Conservation (phyloP, 2,113 vertebrate genomes). For the Hiodon tergisus region DNA sequence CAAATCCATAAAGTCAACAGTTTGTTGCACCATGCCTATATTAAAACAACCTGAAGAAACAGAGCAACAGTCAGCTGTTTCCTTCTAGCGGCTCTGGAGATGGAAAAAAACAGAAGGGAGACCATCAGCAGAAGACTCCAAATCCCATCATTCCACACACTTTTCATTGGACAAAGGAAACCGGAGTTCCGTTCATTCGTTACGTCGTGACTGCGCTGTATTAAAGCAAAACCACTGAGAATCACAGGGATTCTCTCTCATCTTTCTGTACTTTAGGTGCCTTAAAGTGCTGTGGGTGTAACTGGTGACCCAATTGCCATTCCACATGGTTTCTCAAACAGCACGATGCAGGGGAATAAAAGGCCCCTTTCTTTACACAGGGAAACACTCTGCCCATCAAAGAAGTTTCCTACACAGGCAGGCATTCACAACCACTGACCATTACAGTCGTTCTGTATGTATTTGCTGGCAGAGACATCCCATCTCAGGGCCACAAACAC, state of each 20-base stretch:
- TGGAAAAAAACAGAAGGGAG: too few relatives aligned
- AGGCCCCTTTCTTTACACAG: conserved; percentile 18
- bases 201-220: conserved; percentile 48
- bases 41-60: too few relatives aligned
- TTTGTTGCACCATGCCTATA: too few relatives aligned
- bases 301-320: conserved; percentile 33
- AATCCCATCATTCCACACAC: conserved; percentile 23
- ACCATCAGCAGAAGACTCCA: too few relatives aligned
- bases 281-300: conserved; percentile 31
- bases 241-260: conserved; percentile 43
- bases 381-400: background rate
- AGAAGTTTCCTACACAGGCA: background rate
- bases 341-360: conserved; percentile 29
- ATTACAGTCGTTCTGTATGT: background rate
- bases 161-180: conserved; percentile 42
- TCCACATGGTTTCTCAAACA: conserved; percentile 35
- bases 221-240: conserved; percentile 47
- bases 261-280: conserved; percentile 27
- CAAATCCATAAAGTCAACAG: too few relatives aligned
- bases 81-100: too few relatives aligned
- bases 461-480: too few relatives aligned
- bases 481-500: too few relatives aligned
- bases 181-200: conserved; percentile 43
- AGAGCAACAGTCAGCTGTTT: too few relatives aligned
- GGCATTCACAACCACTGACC: background rate